Base-by-base conservation (phyloP, 2,888 invertebrate genomes). In the Drosophila barbarae region DNA sequence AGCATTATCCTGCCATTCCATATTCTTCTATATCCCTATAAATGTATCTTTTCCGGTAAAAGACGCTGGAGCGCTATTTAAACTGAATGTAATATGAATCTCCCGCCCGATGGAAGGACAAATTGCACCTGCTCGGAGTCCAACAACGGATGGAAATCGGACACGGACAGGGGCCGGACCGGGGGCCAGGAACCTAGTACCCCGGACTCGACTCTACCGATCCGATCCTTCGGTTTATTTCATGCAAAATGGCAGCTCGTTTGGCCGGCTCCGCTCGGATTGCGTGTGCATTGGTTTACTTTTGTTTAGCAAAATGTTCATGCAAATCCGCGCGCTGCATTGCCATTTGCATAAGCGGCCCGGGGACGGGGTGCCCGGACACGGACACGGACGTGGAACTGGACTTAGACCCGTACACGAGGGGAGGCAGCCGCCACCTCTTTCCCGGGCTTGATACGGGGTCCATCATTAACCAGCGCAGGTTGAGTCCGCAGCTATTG, bases 271-370 rank as follows among this genome's bases (percentile, higher is more conserved):
- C 57, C 59, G 32, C 65, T 64, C 53, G 67, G 30, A 60, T 69
- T 70, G 67, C 73, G 64, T 64, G 64, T 59, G 71, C 67, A 41
- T 44, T 52, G 72, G 54, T 64, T 56, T 67, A 71, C 65, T 75
- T 77, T 63, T 60, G 70, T 73, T 60, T 50, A 58, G 69, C 69
- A 70, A 69, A 70, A 70, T 70, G 69, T 64, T 70, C 69, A 70
- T 71, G 71, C 58, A 70, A 70, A 70, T 70, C 71, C 56, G 60
- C 58, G 58, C 66, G 60, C 69, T 60, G 75, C 52, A 65, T 68
- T 71, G 67, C 46, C 65, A 75, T 75, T 75, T 76, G 71, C 74
- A 73, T 76, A 76, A 66, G 64, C 68, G 71, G 69, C 49, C 54
- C 64, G 55, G 52, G 69, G 69, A 68, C 68, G 52, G 30, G 30